A percentile compares a stretch with the other conserved stretches of the same genome.
Evolutionary conservation across 2,797 vertebrate genomes (phyloP).

Genomic region (Lophotriccus pileatus): DNA sequence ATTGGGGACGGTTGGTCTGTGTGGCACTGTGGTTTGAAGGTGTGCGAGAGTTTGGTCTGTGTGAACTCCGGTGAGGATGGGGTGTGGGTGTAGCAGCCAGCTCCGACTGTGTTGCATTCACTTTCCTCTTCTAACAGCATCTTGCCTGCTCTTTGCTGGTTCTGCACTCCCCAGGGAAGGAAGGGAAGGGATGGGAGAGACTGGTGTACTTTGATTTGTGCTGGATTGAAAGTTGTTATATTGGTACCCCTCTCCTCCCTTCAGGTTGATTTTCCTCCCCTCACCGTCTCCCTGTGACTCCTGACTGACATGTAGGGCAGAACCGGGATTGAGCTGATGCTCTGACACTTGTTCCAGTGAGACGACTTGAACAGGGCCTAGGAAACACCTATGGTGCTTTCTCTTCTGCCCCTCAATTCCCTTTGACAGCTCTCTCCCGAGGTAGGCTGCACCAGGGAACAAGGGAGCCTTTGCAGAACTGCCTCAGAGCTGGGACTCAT

Average conservation of each 20-base stretch:
- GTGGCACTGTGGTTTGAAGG: slow-evolving; percentile 43
- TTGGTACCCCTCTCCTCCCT: slow-evolving; percentile 41
- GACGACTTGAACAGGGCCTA: slow-evolving; percentile 48
- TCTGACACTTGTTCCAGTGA: slow-evolving; percentile 15
- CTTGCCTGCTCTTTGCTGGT: slow-evolving; percentile 52
- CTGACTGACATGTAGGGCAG: slow-evolving; percentile 38
- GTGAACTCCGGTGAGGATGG: slow-evolving; percentile 40
- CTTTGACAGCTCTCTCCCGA: not conserved
- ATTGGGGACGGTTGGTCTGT: not conserved
- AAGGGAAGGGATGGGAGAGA: slow-evolving; percentile 48
- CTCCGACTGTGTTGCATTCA: slow-evolving; percentile 3
- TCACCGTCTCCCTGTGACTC: slow-evolving; percentile 21
- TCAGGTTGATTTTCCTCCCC: slow-evolving; percentile 42
- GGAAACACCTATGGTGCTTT: not conserved
- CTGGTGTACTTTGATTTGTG: slow-evolving; percentile 31
- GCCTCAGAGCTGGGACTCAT: not conserved
- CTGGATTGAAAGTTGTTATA: slow-evolving; percentile 31
- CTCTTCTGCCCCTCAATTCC: not conserved
- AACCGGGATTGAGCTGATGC: slow-evolving; percentile 26
- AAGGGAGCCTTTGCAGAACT: not conserved
- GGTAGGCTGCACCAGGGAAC: not conserved
- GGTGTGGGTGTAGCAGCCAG: slow-evolving; percentile 44
- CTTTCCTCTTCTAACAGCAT: slow-evolving; percentile 58
- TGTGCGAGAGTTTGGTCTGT: slow-evolving; percentile 17
- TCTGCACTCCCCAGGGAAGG: slow-evolving; percentile 3